phyloP scores from a whole-genome alignment of 2,888 invertebrate genomes.

The Drosophila paramelanica region DNA sequence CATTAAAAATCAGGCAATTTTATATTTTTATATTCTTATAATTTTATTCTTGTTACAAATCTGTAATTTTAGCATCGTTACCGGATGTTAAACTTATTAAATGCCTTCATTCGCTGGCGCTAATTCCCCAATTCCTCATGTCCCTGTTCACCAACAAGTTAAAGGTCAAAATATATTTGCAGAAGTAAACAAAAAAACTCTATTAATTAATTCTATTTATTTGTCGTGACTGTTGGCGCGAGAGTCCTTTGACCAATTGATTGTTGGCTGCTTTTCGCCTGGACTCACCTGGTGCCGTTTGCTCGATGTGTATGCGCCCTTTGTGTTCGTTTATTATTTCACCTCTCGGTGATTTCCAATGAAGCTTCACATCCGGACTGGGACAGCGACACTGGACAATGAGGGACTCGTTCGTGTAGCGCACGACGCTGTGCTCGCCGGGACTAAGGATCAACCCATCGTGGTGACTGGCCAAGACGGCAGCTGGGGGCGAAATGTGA shows the following conservation, averaged over 20 bases:
- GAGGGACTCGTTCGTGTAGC: conserved; percentile 85
- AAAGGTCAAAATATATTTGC: conserved; percentile 32
- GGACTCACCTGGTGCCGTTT: conserved; percentile 77
- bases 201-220: conserved; percentile 70
- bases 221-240: conserved; percentile 51
- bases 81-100: too few relatives aligned
- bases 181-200: conserved; percentile 35
- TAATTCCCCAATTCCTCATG: too few relatives aligned
- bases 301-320: conserved; percentile 85
- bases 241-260: conserved; percentile 20
- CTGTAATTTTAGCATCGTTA: too few relatives aligned
- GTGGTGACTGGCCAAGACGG: conserved; percentile 78
- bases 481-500: conserved; percentile 55
- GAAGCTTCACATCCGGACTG: conserved; percentile 76
- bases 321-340: conserved; percentile 83
- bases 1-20: too few relatives aligned
- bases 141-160: not conserved
- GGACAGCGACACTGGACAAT: conserved; percentile 84
- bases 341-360: conserved; percentile 84
- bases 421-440: conserved; percentile 83
- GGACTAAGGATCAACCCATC: conserved; percentile 82
- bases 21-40: too few relatives aligned
- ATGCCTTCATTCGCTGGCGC: too few relatives aligned
- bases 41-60: too few relatives aligned
- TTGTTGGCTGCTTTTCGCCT: not conserved